Base-by-base conservation (phyloP, 2,113 vertebrate species). In the Manacus vitellinus region DNA sequence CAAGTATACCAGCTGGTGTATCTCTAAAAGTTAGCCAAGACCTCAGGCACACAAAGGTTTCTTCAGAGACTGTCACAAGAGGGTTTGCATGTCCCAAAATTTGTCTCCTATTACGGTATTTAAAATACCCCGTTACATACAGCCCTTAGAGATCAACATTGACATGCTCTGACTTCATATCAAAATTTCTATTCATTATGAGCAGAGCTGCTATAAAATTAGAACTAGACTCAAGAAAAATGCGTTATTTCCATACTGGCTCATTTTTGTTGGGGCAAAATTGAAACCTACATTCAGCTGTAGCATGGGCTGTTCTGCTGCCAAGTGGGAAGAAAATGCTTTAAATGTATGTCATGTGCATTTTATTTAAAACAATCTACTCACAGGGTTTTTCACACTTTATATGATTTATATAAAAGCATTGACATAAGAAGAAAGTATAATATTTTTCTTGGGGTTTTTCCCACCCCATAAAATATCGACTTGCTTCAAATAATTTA, bases 341-440 rank as follows among this genome's bases (percentile, higher is more conserved):
- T 82, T 51, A 75, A 68, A 76, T 76, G 6, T 28, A 30, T 89
- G 37, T 89, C 89, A 68, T 79, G 24, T 85, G 58, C 27, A 51
- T 83, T 88, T 92, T 59, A 95, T 96, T 96, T 95, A 66, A 79
- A 90, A 31, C 54, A 73, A 70, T 49, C 46, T 52, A 41, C 31
- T 95, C 67, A 43, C 66, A 77, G 58, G 30, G 71, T 80, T 96
- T 86, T 96, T 94, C 85, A 84, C 85, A 84, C 82, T 88, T 88
- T 37, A 35, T 76, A 37, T 82, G 58, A 85, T 56, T 94, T 93
- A 74, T 83, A 71, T 59, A 80, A 92, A 91, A 94, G 30, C 35
- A 77, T 56, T 79, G 46, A 63, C 17, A 92, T 83, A 96, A 88
- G 88, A 92, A 89, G 67, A 92, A 95, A 65, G 46, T 80, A 71